Conservation (phyloP, 2,888 invertebrate species). For the Cyclophora albipunctata region DNA sequence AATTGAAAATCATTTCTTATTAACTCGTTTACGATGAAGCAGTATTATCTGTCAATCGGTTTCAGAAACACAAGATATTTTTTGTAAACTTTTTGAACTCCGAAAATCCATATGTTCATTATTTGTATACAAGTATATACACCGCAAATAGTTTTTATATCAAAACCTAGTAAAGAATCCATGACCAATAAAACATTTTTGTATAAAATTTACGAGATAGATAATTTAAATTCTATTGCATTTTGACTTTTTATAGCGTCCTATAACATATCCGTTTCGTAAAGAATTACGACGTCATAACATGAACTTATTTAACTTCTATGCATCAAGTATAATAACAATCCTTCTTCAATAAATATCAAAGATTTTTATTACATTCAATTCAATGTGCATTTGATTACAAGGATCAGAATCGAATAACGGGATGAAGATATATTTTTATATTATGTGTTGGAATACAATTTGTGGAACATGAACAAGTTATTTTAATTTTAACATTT, state of each 20-base stretch:
- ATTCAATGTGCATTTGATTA: conserved; percentile 3
- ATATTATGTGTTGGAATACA: too few species aligned
- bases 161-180: conserved; percentile 6
- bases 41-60: too few species aligned
- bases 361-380: conserved; percentile 6
- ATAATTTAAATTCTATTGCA: conserved; percentile 26
- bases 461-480: too few species aligned
- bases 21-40: too few species aligned
- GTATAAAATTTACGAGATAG: conserved; percentile 24
- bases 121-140: background rate
- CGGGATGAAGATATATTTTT: too few species aligned
- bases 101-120: too few species aligned
- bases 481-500: too few species aligned
- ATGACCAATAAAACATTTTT: conserved; percentile 25
- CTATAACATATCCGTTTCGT: conserved; percentile 24
- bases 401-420: conserved; percentile 1
- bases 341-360: conserved; percentile 10
- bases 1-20: too few species aligned
- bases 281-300: conserved; percentile 22
- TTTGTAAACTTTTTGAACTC: too few species aligned
- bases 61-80: too few species aligned
- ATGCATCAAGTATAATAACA: conserved; percentile 5
- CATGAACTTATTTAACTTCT: conserved; percentile 13
- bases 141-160: conserved; percentile 15
- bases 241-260: conserved; percentile 24